Percentiles rank a stretch among this genome's conserved stretches.
Evolutionary conservation across 2,113 vertebrate species (phyloP).

Genomic region (Microtus ochrogaster): DNA sequence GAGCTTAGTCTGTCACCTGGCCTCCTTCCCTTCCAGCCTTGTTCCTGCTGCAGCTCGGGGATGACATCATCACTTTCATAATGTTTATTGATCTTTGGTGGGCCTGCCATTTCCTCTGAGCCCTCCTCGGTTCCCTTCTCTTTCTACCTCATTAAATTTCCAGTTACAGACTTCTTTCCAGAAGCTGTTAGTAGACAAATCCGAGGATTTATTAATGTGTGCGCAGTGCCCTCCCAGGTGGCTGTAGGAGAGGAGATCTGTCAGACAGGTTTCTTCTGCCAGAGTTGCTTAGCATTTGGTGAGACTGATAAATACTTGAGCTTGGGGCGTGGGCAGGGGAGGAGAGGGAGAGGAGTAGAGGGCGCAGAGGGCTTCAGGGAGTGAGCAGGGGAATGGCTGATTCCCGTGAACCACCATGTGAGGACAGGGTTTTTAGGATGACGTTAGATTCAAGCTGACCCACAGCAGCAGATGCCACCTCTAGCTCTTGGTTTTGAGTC

Average conservation of each 20-base stretch:
- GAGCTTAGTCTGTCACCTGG: neutral
- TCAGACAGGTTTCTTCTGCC: neutral
- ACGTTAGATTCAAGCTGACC: neutral
- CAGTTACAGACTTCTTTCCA: constrained; percentile 32
- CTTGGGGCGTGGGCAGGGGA: neutral
- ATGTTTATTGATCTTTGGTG: neutral
- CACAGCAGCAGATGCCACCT: fast-evolving
- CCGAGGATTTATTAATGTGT: constrained; percentile 41
- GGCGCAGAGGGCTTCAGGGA: neutral
- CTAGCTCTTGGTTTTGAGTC: neutral
- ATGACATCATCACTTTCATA: neutral
- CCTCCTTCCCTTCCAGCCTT: neutral
- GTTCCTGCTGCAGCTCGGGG: neutral
- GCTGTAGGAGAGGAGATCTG: neutral
- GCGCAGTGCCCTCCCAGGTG: neutral
- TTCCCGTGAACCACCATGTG: neutral
- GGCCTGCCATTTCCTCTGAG: constrained; percentile 44
- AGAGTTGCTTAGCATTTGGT: neutral
- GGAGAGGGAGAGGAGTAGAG: neutral
- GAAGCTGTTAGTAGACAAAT: constrained; percentile 29
- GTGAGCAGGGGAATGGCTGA: fast-evolving
- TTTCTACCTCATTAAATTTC: constrained; percentile 50
- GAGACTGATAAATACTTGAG: neutral
- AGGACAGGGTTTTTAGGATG: neutral
- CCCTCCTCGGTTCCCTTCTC: neutral